Base-by-base conservation (phyloP, 1,140 invertebrate genomes). In the Bombyx mori region DNA sequence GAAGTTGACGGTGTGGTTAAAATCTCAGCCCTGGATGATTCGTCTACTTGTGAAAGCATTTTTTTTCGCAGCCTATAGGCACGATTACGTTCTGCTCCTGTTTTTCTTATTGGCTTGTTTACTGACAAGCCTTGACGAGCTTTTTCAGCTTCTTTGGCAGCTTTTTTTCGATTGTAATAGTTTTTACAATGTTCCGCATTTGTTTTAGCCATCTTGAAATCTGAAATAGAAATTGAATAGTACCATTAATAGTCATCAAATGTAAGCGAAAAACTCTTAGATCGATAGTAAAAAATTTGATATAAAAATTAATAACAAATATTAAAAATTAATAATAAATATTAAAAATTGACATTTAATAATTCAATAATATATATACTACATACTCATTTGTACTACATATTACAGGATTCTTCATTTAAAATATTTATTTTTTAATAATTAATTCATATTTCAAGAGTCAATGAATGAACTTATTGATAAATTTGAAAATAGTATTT, bases 1-100 rank as follows among this genome's bases (percentile, higher is more conserved):
- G 53, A 60, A 60, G 53, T 56, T 60, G 58, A 60, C 49, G 54
- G 54, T n/a, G 35, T 56, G 35, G 58, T 35, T 60, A 45, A 45
- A 57, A 62, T 57, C 46, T 62, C 55, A 54, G 55, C 54, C 22
- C 54, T 46, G 46, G 60, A 54, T 57, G 61, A 63, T 59, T 63
- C 18, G 57, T 52, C 57, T 60, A 22, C 57, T 63, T 59, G 57
- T 54, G 57, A 56, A 53, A 53, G 62, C 62, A 63, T 63, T 59
- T 49, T 63, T 63, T 63, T 59, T 63, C 57, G 62, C 57, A 64
- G 55, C 52, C 56, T 64, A 64, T 58, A 64, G 52, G 62, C 62
- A 58, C 62, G 62, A 51, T 18, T 57, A 64, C 62, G 62, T 64
- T 64, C 62, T 64, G 58, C 58, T 57, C 18, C 53, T 61, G 58